Percentiles rank a stretch among this genome's conserved stretches.
Conservation (phyloP, 2,113 vertebrate genomes). For the Erinaceus europaeus region DNA sequence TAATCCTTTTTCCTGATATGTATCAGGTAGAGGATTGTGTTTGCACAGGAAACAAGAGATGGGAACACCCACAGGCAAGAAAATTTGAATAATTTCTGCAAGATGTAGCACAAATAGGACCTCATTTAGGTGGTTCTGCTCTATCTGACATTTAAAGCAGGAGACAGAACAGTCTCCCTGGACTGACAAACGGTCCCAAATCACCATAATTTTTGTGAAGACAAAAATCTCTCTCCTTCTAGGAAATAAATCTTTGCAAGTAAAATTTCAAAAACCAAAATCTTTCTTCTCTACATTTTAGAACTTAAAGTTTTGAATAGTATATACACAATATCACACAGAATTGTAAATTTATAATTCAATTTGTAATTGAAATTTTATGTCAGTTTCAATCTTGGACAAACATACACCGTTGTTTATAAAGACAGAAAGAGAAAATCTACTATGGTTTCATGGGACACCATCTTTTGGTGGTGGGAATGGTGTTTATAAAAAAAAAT, state of each 20-base stretch:
- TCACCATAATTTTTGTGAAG: not conserved
- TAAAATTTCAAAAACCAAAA: not conserved
- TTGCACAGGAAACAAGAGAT: constrained; percentile 64
- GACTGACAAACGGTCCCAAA: not conserved
- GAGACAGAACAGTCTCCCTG: not conserved
- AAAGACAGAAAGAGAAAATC: not conserved
- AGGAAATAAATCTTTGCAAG: not conserved
- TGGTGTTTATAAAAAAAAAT: not conserved
- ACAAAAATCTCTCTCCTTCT: not conserved
- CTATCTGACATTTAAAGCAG: not conserved
- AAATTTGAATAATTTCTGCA: constrained; percentile 64
- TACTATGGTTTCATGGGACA: too few species aligned
- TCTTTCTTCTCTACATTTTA: not conserved
- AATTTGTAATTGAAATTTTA: too few species aligned
- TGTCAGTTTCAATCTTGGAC: not conserved
- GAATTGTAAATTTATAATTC: too few species aligned
- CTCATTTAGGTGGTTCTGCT: constrained; percentile 23
- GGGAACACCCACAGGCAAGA: constrained; percentile 56
- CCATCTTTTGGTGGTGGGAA: too few species aligned
- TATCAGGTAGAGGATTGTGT: constrained; percentile 25
- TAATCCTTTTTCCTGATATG: constrained; percentile 48
- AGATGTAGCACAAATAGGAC: constrained; percentile 43
- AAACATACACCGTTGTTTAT: not conserved
- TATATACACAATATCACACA: not conserved
- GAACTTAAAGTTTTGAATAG: not conserved